phyloP scores from a whole-genome alignment of 2,888 invertebrate species.

The Rotaria sp. region DNA sequence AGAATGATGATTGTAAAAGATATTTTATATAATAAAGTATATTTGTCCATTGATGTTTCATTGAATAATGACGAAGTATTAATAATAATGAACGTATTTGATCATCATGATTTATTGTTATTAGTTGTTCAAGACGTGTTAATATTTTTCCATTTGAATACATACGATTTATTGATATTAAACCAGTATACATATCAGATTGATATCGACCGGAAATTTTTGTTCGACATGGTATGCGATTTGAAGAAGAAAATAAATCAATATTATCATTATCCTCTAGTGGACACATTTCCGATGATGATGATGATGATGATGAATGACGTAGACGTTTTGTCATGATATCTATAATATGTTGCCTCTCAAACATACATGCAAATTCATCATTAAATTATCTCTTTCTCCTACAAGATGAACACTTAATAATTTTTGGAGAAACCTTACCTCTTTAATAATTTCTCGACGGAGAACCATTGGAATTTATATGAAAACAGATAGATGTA shows the following conservation, averaged over 20 bases:
- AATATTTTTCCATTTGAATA: constrained; percentile 14
- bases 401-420: neutral
- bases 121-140: constrained; percentile 9
- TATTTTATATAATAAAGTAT: neutral
- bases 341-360: neutral
- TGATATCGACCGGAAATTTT: constrained; percentile 6
- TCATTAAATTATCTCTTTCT: neutral
- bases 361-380: neutral
- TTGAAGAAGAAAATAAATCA: neutral
- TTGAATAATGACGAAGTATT: neutral
- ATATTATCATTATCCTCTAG: neutral
- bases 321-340: neutral
- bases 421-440: neutral
- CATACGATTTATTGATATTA: neutral
- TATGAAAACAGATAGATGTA: neutral
- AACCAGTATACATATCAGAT: constrained; percentile 5
- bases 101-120: neutral
- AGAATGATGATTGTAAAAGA: neutral
- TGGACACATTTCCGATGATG: neutral
- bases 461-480: neutral
- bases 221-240: neutral
- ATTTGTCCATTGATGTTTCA: constrained; percentile 10
- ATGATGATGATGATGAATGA: neutral
- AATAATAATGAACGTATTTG: constrained; percentile 25
- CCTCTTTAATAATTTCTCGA: neutral